Evolutionary conservation across 2,888 invertebrate genomes (phyloP), one percentile per base, ranked within the genome.

Genomic region (Laothoe populi): DNA sequence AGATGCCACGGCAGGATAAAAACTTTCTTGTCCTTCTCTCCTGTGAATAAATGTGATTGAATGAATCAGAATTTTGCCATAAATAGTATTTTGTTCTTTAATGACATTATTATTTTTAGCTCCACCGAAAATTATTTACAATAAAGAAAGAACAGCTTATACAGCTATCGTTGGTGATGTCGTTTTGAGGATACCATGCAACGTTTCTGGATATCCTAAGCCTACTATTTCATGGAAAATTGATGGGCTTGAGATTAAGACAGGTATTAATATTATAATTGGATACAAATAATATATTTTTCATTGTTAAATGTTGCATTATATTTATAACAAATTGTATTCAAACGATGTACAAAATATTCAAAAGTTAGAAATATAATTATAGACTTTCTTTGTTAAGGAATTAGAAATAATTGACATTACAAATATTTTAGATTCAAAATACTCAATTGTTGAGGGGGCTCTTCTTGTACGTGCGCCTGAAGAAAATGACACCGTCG

Each of bases 191-290:
- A 64, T 76, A 16, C 72, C 71, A n/a, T 75, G 75, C 38, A 64
- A 70, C 16, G 69, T 66, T 7, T 64, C 64, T 48, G 75, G 76
- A 24, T 64, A 69, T 44, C 76, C 75, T 1, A 65, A 69, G 59
- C 75, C 76, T 7, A 44, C 16, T 8, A 61, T 74, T 5, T 53
- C 59, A 5, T 75, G 74, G 74, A 66, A 45, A 38, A 45, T 53
- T 7, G 57, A 48, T 0, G 66, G 46, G 2, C 62, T 44, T 23
- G 35, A 4, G 5, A 57, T 67, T n/a, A 40, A 13, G 11, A 10
- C 44, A 23, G 64, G 65, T 68, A n/a, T n/a, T n/a, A 59, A 57
- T 2, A 44, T 44, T 35, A 59, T 57, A n/a, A 44, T 58, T n/a
- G 2, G 31, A 24, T 3, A 4, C 3, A 11, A 46, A 21, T 46